These are phyloP conservation scores for Tokudaia muenninki DNA, from an alignment of 2,797 vertebrate species.

Conservation along the genomic window DNA sequence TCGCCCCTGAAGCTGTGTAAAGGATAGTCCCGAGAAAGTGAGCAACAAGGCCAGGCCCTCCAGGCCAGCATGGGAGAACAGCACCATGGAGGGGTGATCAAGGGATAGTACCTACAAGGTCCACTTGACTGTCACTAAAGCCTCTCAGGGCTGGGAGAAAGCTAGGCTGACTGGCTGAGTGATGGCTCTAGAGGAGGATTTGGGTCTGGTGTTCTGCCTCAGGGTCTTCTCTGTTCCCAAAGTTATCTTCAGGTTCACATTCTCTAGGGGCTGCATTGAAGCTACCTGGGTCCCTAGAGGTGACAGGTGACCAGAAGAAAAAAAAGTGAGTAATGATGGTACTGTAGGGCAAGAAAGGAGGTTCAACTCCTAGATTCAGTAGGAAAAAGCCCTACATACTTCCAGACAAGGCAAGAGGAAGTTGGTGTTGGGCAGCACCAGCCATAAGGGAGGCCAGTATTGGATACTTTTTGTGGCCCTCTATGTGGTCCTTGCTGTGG, in stretches of 20 bases:
- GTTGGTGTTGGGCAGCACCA: neutral
- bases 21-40: too few species aligned
- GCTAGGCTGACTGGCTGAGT: neutral
- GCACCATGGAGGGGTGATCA: fast-evolving
- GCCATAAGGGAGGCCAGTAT: fast-evolving
- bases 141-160: neutral
- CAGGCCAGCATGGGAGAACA: neutral
- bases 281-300: neutral
- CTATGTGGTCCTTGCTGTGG: neutral
- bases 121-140: neutral
- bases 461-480: neutral
- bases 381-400: neutral
- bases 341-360: neutral
- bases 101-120: fast-evolving
- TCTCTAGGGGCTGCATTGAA: neutral
- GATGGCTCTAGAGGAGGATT: neutral
- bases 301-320: neutral
- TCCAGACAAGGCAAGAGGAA: neutral
- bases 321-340: neutral
- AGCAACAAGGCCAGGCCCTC: neutral
- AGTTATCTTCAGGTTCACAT: neutral
- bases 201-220: neutral
- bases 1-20: neutral
- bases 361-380: neutral
- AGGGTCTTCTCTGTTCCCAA: neutral